Evolutionary conservation across 2,888 invertebrate genomes (phyloP).

Genomic region (Adela reaumurella): DNA sequence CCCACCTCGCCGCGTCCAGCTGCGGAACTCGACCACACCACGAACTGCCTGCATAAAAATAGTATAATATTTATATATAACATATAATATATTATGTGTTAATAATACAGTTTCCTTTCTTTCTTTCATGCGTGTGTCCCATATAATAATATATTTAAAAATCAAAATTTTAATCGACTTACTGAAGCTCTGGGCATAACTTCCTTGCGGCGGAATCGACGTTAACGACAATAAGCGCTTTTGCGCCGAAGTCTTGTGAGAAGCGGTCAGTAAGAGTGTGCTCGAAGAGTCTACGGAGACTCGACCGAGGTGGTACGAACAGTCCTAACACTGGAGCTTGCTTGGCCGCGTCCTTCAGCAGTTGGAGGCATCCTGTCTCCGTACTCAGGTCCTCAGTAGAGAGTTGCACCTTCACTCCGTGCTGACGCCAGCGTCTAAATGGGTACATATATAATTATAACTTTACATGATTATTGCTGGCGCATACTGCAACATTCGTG

Average conservation of each 20-base stretch:
- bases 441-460: background rate
- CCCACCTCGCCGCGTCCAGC: background rate
- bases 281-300: background rate
- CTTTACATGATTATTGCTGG: background rate
- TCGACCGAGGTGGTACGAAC: background rate
- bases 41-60: constrained; percentile 1
- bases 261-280: background rate
- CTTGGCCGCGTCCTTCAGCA: background rate
- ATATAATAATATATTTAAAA: too few relatives aligned
- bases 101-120: background rate
- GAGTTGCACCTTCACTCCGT: background rate
- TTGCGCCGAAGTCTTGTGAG: background rate
- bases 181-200: background rate
- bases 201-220: constrained; percentile 4
- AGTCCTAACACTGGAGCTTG: background rate
- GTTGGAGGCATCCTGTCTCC: background rate
- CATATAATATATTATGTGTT: too few relatives aligned
- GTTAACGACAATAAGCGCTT: background rate
- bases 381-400: background rate
- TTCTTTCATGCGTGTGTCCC: background rate
- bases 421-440: constrained; percentile 2
- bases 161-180: too few relatives aligned
- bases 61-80: too few relatives aligned
- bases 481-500: too few relatives aligned
- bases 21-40: background rate